A percentile compares a stretch with the other conserved stretches of the same genome.
phyloP scores from a whole-genome alignment of 1,140 invertebrate species.

The Pygmarrhopalites habei region DNA sequence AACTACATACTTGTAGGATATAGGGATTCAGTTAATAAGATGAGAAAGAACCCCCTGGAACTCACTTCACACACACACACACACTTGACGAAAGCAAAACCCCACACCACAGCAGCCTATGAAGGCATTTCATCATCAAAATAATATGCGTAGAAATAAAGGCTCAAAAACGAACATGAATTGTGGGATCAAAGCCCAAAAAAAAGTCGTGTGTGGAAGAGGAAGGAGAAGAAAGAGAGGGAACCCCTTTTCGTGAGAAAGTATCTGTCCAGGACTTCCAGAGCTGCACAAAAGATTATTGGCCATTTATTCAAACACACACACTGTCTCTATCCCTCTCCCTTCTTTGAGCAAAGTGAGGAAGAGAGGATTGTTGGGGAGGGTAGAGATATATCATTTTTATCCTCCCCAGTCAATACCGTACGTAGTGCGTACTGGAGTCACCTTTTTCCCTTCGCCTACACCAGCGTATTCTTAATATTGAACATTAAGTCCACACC shows the following conservation, averaged over 20 bases:
- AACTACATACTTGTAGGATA: no score
- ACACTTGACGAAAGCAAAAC: no score
- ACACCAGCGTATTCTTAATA: no score
- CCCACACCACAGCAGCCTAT: no score
- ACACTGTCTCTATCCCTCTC: not conserved
- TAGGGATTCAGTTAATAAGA: no score
- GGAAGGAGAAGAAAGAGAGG: not conserved
- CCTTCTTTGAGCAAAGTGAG: not conserved
- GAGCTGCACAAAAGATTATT: conserved; percentile 3
- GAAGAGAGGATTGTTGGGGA: not conserved
- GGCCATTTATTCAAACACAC: conserved; percentile 5
- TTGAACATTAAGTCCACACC: not conserved
- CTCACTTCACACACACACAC: no score
- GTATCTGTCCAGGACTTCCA: not conserved
- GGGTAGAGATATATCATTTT: not conserved
- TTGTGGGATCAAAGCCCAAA: no score
- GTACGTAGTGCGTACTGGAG: not conserved
- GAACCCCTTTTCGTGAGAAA: conserved; percentile 5
- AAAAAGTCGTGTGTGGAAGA: no score
- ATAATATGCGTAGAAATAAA: conserved; percentile 14
- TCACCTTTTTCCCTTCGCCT: no score
- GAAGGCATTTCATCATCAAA: conserved; percentile 2
- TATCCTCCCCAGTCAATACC: conserved; percentile 4
- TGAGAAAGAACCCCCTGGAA: no score
- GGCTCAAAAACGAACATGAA: no score